Evolutionary conservation across 92 coral and sea anemone genomes (phyloP).

Genomic region (Umimayanthus chanpuru): DNA sequence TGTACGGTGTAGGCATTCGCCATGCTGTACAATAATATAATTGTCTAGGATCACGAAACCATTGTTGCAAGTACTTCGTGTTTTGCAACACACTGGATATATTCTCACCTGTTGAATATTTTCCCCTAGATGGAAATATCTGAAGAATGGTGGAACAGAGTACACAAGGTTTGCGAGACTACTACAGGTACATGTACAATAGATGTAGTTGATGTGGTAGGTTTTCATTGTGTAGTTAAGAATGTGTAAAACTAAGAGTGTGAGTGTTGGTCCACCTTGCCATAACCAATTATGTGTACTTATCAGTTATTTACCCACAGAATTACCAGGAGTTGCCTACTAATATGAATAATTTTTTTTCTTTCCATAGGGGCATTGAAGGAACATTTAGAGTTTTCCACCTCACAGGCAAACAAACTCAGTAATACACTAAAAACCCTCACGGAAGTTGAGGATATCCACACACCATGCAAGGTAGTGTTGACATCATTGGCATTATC

Average conservation of each 20-base stretch:
- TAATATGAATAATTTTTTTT: not conserved
- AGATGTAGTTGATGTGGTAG: not conserved
- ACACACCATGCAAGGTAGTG: conserved; percentile 15
- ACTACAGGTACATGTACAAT: conserved; percentile 52
- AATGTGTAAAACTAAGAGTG: not conserved
- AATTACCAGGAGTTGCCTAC: not conserved
- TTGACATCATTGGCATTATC: not conserved
- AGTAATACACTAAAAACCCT: conserved; percentile 20
- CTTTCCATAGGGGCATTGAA: conserved; percentile 20
- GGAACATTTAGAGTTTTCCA: conserved; percentile 31
- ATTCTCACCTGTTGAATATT: not conserved
- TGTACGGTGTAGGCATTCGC: too few species aligned
- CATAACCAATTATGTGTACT: not conserved
- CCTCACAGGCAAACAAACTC: conserved; percentile 21
- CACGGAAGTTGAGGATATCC: conserved; percentile 1
- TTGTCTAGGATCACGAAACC: too few species aligned
- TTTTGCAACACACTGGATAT: too few species aligned
- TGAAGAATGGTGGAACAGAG: conserved; percentile 53
- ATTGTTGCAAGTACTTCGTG: too few species aligned
- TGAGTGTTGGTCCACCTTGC: too few species aligned
- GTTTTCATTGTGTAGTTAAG: not conserved
- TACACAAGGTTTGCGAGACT: conserved; percentile 51
- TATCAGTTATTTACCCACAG: not conserved
- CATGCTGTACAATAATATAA: too few species aligned
- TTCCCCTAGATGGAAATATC: conserved; percentile 56